Evolutionary conservation across 2,888 invertebrate genomes (phyloP), one percentile per base, ranked within the genome.

Genomic region (Cancer borealis): DNA sequence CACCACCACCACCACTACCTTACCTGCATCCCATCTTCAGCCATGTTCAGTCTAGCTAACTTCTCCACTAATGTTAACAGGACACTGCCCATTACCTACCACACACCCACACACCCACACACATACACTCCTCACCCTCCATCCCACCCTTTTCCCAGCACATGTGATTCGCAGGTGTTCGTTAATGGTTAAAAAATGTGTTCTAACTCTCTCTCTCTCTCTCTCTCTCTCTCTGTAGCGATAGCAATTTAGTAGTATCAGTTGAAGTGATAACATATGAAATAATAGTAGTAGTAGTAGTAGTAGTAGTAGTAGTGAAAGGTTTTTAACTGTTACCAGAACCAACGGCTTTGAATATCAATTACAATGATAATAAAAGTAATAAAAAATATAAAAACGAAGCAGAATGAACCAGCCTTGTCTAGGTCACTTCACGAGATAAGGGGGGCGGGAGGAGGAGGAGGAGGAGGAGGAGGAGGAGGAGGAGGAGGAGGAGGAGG

Each of bases 81-180:
- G 39, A 17, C 17, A 39, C 39, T 30, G 84, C 39, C 84, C 14
- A 39, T 39, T 84, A 84, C 39, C 26, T 10, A 10, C 30, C 79
- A n/a, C n/a, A n/a, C n/a, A n/a, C n/a, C n/a, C n/a, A n/a, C n/a
- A n/a, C n/a, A n/a, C 66, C 0, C 66, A 39, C 39, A 39, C 2
- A 39, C n/a, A 21, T 3, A 54, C 54, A 54, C 54, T n/a, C 66
- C 21, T 84, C 30, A 10, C 84, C 84, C 39, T 39, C 14, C 84
- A n/a, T 30, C 39, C 39, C 39, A 1, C 84, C 3, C 66, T 3
- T 66, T 21, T 17, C 66, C 1, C 39, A 3, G n/a, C 84, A 84
- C 84, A 84, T 30, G 84, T 84, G 79, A 30, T 12, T 17, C 66
- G n/a, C 79, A 79, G 79, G 79, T 79, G 79, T 79, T 73, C 73